A percentile compares a stretch with the other conserved stretches of the same genome.
Conservation (phyloP, 2,113 vertebrate genomes). For the Tretioscincus oriximinensis region DNA sequence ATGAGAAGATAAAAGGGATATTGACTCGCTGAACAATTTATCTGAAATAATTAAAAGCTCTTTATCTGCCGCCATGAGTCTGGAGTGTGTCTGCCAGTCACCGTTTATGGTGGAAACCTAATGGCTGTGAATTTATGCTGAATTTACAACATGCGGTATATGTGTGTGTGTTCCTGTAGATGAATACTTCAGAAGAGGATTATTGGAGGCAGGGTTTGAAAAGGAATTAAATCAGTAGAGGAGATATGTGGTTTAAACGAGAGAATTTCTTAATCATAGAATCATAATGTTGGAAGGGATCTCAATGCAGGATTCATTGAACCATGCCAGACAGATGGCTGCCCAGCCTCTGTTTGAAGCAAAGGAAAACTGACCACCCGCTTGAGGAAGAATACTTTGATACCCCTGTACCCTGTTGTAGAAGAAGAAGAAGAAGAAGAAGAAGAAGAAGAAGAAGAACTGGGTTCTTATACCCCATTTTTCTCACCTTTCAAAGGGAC, state of each 20-base stretch:
- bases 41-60: slow-evolving; percentile 32
- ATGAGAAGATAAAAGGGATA: slow-evolving; percentile 27
- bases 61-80: not conserved
- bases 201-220: not conserved
- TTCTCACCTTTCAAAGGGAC: too few species aligned
- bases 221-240: not conserved
- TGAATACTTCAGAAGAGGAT: not conserved
- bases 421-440: too few species aligned
- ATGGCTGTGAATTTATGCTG: not conserved
- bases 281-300: too few species aligned
- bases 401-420: too few species aligned
- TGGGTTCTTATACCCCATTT: too few species aligned
- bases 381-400: not conserved
- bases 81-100: slow-evolving; percentile 4
- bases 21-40: not conserved
- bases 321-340: too few species aligned
- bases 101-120: not conserved
- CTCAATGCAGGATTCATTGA: too few species aligned
- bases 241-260: not conserved
- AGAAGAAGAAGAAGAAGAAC: too few species aligned
- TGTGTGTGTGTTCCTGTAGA: not conserved
- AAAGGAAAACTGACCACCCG: too few species aligned
- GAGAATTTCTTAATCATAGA: too few species aligned
- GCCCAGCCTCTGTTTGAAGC: too few species aligned
- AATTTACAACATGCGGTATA: not conserved